Conservation (phyloP, 2,797 vertebrate species). For the Anguilla pacifica region DNA sequence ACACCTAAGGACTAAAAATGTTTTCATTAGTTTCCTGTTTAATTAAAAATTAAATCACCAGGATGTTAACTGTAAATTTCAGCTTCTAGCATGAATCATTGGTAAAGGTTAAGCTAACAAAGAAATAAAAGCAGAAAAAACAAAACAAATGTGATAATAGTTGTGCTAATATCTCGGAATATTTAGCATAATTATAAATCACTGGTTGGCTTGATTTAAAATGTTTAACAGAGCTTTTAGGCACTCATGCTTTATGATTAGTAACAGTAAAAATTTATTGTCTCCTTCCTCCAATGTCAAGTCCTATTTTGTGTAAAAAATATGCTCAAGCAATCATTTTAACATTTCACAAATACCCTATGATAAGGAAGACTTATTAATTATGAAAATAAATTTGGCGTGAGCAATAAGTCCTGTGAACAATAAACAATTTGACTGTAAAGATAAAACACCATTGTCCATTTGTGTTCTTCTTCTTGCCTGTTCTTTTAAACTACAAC, state of each 20-base stretch:
- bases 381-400: neutral
- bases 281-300: neutral
- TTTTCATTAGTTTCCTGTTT: conserved; percentile 37
- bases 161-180: conserved; percentile 60
- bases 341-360: neutral
- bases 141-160: conserved; percentile 47
- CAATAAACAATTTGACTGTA: neutral
- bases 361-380: neutral
- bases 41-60: conserved; percentile 13
- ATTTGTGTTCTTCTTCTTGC: neutral
- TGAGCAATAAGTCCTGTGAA: neutral
- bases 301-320: conserved; percentile 9
- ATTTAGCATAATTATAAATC: conserved; percentile 60
- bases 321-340: neutral
- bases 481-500: neutral
- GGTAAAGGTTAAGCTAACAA: conserved; percentile 40
- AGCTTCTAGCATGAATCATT: conserved; percentile 48
- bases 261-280: neutral
- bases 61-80: conserved; percentile 35
- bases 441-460: neutral
- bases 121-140: conserved; percentile 51
- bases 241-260: conserved; percentile 13
- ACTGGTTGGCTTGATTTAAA: conserved; percentile 63
- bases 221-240: neutral
- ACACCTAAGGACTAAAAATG: conserved; percentile 55